phyloP scores from a whole-genome alignment of 1,140 invertebrate species.

The Bombyx mandarina region DNA sequence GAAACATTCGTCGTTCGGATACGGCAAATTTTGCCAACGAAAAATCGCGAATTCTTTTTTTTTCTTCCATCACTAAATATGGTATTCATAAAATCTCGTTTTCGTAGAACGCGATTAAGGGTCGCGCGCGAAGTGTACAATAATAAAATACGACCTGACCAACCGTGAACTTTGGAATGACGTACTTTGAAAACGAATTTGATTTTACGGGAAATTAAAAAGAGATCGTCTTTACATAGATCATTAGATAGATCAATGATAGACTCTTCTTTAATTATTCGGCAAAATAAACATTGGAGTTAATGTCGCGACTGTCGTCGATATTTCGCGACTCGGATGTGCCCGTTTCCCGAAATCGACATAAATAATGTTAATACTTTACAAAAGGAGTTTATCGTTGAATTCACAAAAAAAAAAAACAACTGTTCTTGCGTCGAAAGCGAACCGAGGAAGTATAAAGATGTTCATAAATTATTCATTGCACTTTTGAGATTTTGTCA shows the following conservation, averaged over 20 bases:
- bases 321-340: conserved; percentile 19
- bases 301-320: background rate
- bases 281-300: too few species aligned
- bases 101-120: conserved; percentile 25
- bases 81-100: conserved; percentile 39
- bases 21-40: too few species aligned
- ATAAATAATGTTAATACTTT: conserved; percentile 61
- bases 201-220: too few species aligned
- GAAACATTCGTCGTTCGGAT: too few species aligned
- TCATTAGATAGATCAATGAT: too few species aligned
- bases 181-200: too few species aligned
- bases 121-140: too few species aligned
- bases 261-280: too few species aligned
- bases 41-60: background rate
- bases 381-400: conserved; percentile 62
- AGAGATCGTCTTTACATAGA: too few species aligned
- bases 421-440: conserved; percentile 32
- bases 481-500: conserved; percentile 35
- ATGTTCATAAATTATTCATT: conserved; percentile 62
- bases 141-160: too few species aligned
- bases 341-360: conserved; percentile 12
- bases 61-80: conserved; percentile 37
- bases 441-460: conserved; percentile 43
- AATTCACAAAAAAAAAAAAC: conserved; percentile 54
- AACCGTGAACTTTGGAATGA: too few species aligned